Percentiles rank a stretch among this genome's conserved stretches.
Conservation (phyloP, 2,888 invertebrate species). For the Stenodera caucasica region DNA sequence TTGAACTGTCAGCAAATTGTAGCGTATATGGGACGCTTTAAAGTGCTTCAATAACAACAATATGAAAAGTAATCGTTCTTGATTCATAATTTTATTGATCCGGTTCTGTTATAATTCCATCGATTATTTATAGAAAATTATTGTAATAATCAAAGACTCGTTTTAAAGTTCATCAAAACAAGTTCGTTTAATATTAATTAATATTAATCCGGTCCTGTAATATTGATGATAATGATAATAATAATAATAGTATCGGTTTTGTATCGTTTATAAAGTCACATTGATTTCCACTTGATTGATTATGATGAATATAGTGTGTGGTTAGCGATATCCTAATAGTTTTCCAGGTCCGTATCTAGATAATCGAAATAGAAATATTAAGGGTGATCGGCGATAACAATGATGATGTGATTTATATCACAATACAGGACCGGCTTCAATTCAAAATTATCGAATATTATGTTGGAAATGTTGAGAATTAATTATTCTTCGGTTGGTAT, state of each 20-base stretch:
- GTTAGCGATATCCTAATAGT: conserved; percentile 27
- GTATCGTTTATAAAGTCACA: not conserved
- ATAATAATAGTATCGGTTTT: not conserved
- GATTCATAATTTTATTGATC: too few relatives aligned
- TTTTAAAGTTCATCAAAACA: too few relatives aligned
- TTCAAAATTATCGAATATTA: too few relatives aligned
- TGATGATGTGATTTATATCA: not conserved
- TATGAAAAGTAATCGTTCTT: too few relatives aligned
- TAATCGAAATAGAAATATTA: not conserved
- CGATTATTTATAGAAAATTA: too few relatives aligned
- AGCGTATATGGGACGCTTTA: too few relatives aligned
- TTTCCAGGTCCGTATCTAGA: conserved; percentile 19
- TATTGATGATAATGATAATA: not conserved
- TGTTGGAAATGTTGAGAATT: too few relatives aligned
- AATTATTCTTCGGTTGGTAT: not conserved
- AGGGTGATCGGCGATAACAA: not conserved
- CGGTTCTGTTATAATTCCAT: too few relatives aligned
- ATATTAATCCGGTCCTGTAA: not conserved
- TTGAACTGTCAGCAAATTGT: too few relatives aligned
- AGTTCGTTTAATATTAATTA: too few relatives aligned
- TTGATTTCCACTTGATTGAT: conserved; percentile 2
- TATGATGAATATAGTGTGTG: conserved; percentile 1
- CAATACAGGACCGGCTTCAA: not conserved
- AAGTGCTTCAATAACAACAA: too few relatives aligned
- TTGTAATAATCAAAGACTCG: too few relatives aligned